These are phyloP conservation scores for Hippocampus zosterae DNA, from an alignment of 2,113 vertebrate genomes.

Conservation along the genomic window DNA sequence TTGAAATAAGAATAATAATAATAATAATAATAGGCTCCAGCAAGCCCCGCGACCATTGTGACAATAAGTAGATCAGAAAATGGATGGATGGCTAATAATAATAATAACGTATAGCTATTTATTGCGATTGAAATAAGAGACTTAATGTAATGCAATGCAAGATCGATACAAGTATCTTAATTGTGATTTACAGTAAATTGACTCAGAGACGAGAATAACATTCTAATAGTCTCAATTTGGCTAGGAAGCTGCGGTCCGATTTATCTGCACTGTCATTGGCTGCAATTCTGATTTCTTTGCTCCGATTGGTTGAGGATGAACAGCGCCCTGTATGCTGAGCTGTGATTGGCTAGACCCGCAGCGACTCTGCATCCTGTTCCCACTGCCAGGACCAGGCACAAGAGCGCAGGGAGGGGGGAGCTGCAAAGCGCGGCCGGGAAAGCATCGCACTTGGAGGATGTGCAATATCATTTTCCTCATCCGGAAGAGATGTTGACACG, in stretches of 20 bases:
- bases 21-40: no score
- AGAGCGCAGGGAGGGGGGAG: slow-evolving; percentile 19
- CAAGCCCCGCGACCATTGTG: no score
- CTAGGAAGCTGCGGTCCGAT: slow-evolving; percentile 49
- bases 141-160: neutral
- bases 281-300: slow-evolving; percentile 3
- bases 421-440: slow-evolving; percentile 35
- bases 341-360: slow-evolving; percentile 60
- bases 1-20: no score
- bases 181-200: neutral
- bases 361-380: slow-evolving; percentile 60
- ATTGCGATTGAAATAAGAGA: neutral
- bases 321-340: slow-evolving; percentile 5
- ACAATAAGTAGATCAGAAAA: no score
- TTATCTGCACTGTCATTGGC: neutral
- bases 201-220: slow-evolving; percentile 5
- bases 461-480: slow-evolving; percentile 5
- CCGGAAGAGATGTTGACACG: slow-evolving; percentile 19
- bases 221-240: slow-evolving; percentile 15
- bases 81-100: no score
- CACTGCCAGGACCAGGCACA: slow-evolving; percentile 5
- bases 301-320: neutral
- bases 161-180: neutral
- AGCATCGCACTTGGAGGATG: slow-evolving; percentile 40
- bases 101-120: neutral